Evolutionary conservation across 2,888 invertebrate species (phyloP).

Genomic region (Pristionchus japonicus): DNA sequence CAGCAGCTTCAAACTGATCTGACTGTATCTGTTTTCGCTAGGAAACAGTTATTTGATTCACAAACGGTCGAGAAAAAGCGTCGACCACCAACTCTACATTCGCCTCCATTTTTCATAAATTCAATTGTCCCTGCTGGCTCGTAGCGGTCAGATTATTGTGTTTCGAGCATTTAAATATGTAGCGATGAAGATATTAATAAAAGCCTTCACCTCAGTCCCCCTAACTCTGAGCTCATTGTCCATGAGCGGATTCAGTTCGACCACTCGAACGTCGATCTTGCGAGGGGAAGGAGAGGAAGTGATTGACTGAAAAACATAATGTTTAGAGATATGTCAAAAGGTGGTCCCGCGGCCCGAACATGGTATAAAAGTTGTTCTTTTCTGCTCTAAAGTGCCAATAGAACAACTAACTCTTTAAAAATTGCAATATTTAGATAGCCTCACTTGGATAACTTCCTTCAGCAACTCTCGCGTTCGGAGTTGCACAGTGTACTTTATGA

Average conservation of each 20-base stretch:
- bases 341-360: too few relatives aligned
- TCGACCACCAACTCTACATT: not conserved
- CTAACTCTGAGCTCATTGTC: not conserved
- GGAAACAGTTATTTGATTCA: not conserved
- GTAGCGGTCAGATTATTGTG: too few relatives aligned
- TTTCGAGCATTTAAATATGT: too few relatives aligned
- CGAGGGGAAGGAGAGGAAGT: not conserved
- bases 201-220: not conserved
- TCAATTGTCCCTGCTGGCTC: too few relatives aligned
- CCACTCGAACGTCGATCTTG: not conserved
- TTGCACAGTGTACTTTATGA: not conserved
- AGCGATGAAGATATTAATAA: not conserved
- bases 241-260: not conserved
- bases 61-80: too few relatives aligned
- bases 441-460: not conserved
- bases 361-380: too few relatives aligned
- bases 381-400: too few relatives aligned
- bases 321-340: too few relatives aligned
- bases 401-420: too few relatives aligned
- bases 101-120: not conserved
- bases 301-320: not conserved
- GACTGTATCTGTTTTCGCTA: too few relatives aligned
- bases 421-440: not conserved
- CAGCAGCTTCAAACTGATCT: too few relatives aligned
- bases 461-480: not conserved